Evolutionary conservation across 2,797 vertebrate genomes (phyloP).

Genomic region (Poecile montanus): DNA sequence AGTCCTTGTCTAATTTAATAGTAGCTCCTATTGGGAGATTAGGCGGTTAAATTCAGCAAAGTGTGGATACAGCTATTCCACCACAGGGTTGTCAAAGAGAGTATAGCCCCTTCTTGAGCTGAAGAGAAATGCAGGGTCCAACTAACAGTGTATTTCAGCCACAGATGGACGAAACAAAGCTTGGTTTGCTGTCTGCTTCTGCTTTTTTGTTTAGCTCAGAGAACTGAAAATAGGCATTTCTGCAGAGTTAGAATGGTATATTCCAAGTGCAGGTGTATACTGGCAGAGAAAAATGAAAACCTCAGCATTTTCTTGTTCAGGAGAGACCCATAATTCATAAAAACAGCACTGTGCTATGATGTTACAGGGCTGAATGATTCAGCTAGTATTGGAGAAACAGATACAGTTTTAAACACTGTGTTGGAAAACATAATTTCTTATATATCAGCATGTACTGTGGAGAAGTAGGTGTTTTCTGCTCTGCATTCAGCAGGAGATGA

Average conservation of each 20-base stretch:
- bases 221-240: not conserved
- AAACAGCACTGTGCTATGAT: not conserved
- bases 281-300: not conserved
- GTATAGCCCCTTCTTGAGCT: not conserved
- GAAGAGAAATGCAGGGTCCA: not conserved
- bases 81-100: not conserved
- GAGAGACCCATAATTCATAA: not conserved
- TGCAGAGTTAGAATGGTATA: not conserved
- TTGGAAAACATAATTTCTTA: not conserved
- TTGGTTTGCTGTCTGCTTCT: not conserved
- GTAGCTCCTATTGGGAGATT: not conserved
- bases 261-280: not conserved
- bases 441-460: not conserved
- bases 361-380: not conserved
- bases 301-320: not conserved
- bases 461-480: not conserved
- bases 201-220: not conserved
- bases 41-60: not conserved
- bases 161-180: not conserved
- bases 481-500: not conserved
- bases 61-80: not conserved
- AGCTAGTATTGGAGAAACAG: not conserved
- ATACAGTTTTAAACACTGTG: not conserved
- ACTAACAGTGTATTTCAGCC: not conserved
- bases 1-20: not conserved